Base-by-base conservation (phyloP, 2,113 vertebrate genomes). In the Takifugu flavidus region DNA sequence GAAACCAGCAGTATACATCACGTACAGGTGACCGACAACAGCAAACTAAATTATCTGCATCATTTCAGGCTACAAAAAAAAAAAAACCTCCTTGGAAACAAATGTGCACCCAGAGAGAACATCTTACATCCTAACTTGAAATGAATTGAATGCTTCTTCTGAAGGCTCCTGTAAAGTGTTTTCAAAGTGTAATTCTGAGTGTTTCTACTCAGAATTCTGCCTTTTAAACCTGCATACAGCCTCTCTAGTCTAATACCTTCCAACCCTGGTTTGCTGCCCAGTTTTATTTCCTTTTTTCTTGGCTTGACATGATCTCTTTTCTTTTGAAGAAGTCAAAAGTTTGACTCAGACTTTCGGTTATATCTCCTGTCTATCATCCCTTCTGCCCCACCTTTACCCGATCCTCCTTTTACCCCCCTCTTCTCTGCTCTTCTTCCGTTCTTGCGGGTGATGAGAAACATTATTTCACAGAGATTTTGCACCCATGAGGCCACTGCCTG, bases 391-490 rank as follows among this genome's bases (percentile, higher is more conserved):
- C 70, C 70, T 63, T 63, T 59, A 42, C 28, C 39, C 51, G 5
- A 12, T 67, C 70, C 55, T 55, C 51, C 50, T 45, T 59, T 79
- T 65, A 74, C 34, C 56, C 71, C 57, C 59, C 59, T 54, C 56
- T 39, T 39, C 34, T 10, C 34, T 10, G 8, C 34, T 39, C 72
- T 46, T 59, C 49, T 73, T 58, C 65, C 67, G 44, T 82, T 73
- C 73, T 71, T 45, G 53, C 59, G 61, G 60, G 58, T 74, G 79
- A 83, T 83, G 82, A 75, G 82, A 64, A 56, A 72, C 71, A 72
- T 82, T 82, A 71, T 80, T 82, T 82, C 77, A 63, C 79, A 54
- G 72, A 73, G 78, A 62, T 71, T 69, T 66, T 74, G 65, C 70
- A 78, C 79, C 80, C 66, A 10, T 42, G 78, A 85, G 82, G 68